These are phyloP conservation scores for Mamestra configurata DNA, from an alignment of 1,140 invertebrate genomes.

Conservation along the genomic window DNA sequence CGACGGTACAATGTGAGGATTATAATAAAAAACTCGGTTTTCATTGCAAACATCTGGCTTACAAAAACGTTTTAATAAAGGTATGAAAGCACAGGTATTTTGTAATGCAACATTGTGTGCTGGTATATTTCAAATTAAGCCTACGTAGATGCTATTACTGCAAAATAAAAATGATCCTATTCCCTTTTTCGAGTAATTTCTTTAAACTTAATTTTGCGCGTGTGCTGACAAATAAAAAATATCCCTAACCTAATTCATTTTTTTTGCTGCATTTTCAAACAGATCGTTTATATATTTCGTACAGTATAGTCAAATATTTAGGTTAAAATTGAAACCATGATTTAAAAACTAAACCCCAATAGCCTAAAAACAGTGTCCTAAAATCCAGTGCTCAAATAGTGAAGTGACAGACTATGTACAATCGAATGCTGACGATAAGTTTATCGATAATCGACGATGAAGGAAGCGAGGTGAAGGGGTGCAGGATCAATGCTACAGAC, in stretches of 20 bases:
- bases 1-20: background rate
- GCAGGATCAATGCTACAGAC: constrained; percentile 64
- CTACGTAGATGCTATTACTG: background rate
- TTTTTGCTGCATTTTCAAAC: constrained; percentile 19
- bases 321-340: constrained; percentile 17
- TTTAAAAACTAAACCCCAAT: background rate
- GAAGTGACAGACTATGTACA: constrained; percentile 67
- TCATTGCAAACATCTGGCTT: constrained; percentile 38
- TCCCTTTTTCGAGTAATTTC: background rate
- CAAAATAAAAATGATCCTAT: background rate
- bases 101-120: background rate
- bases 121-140: background rate
- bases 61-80: background rate
- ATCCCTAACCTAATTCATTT: too few relatives aligned
- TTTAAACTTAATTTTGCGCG: background rate
- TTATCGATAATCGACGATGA: constrained; percentile 62
- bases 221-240: background rate
- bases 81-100: background rate
- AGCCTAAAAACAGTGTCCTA: constrained; percentile 49
- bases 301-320: constrained; percentile 7
- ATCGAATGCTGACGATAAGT: constrained; percentile 52
- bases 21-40: constrained; percentile 23
- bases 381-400: constrained; percentile 59
- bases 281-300: constrained; percentile 9
- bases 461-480: constrained; percentile 59